These are phyloP conservation scores for Aegotheles bennettii DNA, from an alignment of 2,113 vertebrate species.

Conservation along the genomic window DNA sequence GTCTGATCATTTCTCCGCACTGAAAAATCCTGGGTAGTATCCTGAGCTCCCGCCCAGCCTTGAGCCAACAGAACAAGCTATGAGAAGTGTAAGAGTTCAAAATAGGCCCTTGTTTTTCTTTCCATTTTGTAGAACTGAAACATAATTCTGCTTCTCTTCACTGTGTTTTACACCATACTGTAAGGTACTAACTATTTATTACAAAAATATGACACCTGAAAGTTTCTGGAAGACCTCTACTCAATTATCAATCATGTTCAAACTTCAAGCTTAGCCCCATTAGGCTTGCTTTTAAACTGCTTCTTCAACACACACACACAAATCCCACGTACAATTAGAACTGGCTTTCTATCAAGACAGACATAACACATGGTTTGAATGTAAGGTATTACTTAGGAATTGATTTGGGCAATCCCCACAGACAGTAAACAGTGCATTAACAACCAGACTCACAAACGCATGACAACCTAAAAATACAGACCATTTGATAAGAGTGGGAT, in stretches of 20 bases:
- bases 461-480: not conserved
- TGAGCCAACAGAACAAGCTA: not conserved
- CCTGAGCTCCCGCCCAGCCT: not conserved
- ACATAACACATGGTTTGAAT: not conserved
- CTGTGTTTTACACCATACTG: not conserved
- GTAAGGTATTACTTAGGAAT: not conserved
- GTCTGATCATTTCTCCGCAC: not conserved
- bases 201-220: not conserved
- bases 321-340: not conserved
- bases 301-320: not conserved
- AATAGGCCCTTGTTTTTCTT: not conserved
- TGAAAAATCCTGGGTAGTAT: not conserved
- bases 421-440: not conserved
- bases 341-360: not conserved
- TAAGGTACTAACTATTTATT: not conserved
- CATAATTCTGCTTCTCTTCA: not conserved
- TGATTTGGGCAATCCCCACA: not conserved
- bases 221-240: not conserved
- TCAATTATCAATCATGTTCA: not conserved
- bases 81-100: not conserved
- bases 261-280: not conserved
- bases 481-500: not conserved
- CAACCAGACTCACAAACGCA: not conserved
- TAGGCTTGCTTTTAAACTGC: not conserved
- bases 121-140: not conserved